Percentiles rank a stretch among this genome's conserved stretches.
phyloP scores from a whole-genome alignment of 1,140 invertebrate genomes.

The Euura lappo region DNA sequence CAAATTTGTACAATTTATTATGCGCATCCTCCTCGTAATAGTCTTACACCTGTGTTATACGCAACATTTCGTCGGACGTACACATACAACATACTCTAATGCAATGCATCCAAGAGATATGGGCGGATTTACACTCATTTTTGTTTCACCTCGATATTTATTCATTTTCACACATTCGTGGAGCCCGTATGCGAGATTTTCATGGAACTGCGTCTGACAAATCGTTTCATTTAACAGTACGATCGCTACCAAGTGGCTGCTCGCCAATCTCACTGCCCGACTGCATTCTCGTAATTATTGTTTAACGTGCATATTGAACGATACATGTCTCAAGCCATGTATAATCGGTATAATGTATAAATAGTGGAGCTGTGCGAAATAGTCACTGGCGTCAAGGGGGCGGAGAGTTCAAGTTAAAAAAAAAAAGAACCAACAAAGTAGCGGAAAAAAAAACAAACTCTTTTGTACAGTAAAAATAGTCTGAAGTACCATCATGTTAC shows the following conservation, averaged over 20 bases:
- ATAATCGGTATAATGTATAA: constrained; percentile 13
- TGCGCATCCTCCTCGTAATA: constrained; percentile 44
- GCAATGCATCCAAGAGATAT: not conserved
- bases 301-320: constrained; percentile 9
- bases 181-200: not conserved
- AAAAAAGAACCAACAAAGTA: too few species aligned
- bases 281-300: not conserved
- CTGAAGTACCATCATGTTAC: too few species aligned
- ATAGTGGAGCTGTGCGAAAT: constrained; percentile 17
- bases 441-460: too few species aligned
- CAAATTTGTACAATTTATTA: constrained; percentile 61
- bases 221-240: not conserved
- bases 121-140: not conserved
- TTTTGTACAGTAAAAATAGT: too few species aligned
- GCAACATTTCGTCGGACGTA: constrained; percentile 16
- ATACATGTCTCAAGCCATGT: constrained; percentile 19
- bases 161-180: not conserved
- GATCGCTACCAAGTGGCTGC: not conserved
- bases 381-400: not conserved
- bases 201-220: not conserved
- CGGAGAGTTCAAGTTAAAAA: not conserved
- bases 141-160: not conserved
- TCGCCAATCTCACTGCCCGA: not conserved
- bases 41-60: constrained; percentile 38
- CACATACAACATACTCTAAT: not conserved